These are phyloP conservation scores for Discoglossus pictus DNA, from an alignment of 2,797 vertebrate species.

Conservation along the genomic window DNA sequence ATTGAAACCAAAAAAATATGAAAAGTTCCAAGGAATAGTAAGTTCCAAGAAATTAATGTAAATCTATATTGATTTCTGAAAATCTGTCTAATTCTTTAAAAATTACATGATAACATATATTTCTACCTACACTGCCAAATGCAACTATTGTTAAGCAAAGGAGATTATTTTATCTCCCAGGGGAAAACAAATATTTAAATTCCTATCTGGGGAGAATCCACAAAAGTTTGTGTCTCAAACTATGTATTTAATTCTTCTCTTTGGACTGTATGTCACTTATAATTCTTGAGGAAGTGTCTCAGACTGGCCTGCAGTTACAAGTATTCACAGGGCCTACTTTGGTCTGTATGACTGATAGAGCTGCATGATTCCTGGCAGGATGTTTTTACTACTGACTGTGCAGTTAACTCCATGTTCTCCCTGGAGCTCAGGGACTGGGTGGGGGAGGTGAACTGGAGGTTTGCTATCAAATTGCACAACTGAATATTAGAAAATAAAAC, in stretches of 20 bases:
- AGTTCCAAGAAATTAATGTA: too few relatives aligned
- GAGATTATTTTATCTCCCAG: too few relatives aligned
- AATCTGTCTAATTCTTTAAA: too few relatives aligned
- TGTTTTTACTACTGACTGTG: constrained; percentile 4
- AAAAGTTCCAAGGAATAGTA: too few relatives aligned
- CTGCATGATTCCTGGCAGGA: constrained; percentile 1
- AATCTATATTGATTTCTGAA: too few relatives aligned
- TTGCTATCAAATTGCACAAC: background rate
- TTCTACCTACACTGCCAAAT: too few relatives aligned
- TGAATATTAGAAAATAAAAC: background rate
- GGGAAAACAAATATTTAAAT: constrained; percentile 7
- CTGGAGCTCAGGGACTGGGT: constrained; percentile 26
- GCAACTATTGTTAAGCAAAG: too few relatives aligned
- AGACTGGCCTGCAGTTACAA: constrained; percentile 16
- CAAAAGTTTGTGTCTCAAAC: constrained; percentile 30
- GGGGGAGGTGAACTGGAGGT: constrained; percentile 10
- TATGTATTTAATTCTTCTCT: constrained; percentile 30
- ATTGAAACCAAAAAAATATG: too few relatives aligned
- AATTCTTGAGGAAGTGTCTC: constrained; percentile 37
- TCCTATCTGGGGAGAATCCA: constrained; percentile 18
- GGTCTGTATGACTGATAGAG: constrained; percentile 22
- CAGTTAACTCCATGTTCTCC: constrained; percentile 14
- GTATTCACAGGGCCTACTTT: constrained; percentile 13
- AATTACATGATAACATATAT: too few relatives aligned
- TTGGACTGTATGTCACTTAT: constrained; percentile 28